phyloP scores from a whole-genome alignment of 2,888 invertebrate species.

The Cacoxenus indagator region DNA sequence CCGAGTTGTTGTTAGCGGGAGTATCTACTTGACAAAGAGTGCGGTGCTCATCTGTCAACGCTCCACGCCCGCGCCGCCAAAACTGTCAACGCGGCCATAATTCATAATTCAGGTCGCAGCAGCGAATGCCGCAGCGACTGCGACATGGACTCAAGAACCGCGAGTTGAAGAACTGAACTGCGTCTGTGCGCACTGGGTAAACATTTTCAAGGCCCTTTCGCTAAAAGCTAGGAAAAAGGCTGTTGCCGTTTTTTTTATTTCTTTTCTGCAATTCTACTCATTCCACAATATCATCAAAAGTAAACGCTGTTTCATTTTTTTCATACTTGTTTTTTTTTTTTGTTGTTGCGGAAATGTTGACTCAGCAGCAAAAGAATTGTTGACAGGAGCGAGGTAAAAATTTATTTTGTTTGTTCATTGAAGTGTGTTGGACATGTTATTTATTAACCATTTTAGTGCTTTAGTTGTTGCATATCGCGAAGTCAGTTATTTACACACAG shows the following conservation, averaged over 20 bases:
- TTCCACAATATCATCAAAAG: neutral
- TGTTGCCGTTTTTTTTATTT: neutral
- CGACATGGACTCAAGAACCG: neutral
- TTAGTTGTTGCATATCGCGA: slow-evolving; percentile 1
- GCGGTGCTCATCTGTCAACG: slow-evolving; percentile 58
- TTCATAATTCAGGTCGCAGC: slow-evolving; percentile 47
- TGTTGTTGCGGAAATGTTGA: neutral
- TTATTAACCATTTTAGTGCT: neutral
- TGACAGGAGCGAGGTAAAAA: neutral
- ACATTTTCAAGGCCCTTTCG: slow-evolving; percentile 45
- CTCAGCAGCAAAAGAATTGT: slow-evolving; percentile 3
- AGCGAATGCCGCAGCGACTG: too few relatives aligned
- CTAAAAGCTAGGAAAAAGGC: slow-evolving; percentile 35
- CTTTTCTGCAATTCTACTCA: neutral
- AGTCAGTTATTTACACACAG: neutral
- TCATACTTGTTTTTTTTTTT: neutral
- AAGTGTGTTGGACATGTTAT: neutral
- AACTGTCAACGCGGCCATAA: slow-evolving; percentile 63
- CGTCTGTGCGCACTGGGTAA: slow-evolving; percentile 44
- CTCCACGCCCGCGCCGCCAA: slow-evolving; percentile 58
- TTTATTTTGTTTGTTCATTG: neutral
- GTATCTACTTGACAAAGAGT: slow-evolving; percentile 5
- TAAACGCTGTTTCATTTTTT: neutral
- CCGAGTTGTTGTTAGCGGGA: neutral
- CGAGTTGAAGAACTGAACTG: neutral